Base-by-base conservation (phyloP, 2,888 invertebrate species). In the Dolomedes plantarius region DNA sequence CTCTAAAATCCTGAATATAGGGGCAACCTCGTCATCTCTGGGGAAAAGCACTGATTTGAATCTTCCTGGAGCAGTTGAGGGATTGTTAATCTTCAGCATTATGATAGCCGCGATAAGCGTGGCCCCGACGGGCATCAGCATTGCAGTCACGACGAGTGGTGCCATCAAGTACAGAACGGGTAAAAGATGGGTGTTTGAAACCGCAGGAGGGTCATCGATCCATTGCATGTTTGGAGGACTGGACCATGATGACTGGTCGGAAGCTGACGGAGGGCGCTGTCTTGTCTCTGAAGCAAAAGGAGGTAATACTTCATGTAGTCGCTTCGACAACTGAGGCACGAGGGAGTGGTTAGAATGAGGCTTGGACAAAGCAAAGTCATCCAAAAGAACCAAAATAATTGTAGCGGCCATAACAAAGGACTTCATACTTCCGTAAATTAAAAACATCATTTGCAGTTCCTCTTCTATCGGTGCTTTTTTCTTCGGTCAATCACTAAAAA, bases 61-160 rank as follows among this genome's bases (percentile, higher is more conserved):
- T 7, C 29, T 36, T 5, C 67, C 75, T 11, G 23, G 41, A 0
- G 31, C 28, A 3, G 13, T 32, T 6, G 32, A 29, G 1, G 31
- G 64, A 6, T 75, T 74, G 19, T 78, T 62, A 0, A 31, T 23
- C 3, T 41, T 36, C 75, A 86, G 2, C 71, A 79, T 75, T 2
- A 80, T 62, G 1, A 75, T 39, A n/a, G 86, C 62, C 0, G 86
- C 69, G 32, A 86, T 86, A 23, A 86, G 31, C 0, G 79, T 79
- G 5, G 86, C 86, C 1, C 86, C 86, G 19, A 86, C 75, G 5
- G 86, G 86, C 79, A 86, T 69, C 16, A 86, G 71, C 69, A 86
- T 46, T 0, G 86, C 86, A 0, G 86, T 86, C 19, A 86, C 71
- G 1, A 86, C 86, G 9, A 86, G 29, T 7, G 86, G 86, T 0